Evolutionary conservation across 2,113 vertebrate genomes (phyloP).

Genomic region (Anarrhichthys ocellatus): DNA sequence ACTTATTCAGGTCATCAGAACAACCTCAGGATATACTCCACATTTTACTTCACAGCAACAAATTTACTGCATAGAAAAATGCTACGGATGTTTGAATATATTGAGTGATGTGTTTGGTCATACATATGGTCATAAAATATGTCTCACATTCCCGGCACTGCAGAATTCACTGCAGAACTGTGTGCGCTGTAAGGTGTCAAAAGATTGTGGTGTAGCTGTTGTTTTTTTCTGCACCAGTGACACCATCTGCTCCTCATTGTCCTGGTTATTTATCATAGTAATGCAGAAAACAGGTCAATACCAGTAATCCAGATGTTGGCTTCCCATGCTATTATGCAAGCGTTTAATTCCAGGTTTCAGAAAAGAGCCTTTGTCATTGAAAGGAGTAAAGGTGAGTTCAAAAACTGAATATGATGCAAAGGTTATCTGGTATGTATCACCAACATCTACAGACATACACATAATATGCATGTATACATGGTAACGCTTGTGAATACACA

Average conservation of each 20-base stretch:
- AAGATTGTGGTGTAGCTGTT: slow-evolving; percentile 30
- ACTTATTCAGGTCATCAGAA: slow-evolving; percentile 34
- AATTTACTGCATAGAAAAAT: neutral
- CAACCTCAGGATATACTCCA: slow-evolving; percentile 16
- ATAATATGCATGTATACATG: neutral
- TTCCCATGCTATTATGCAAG: slow-evolving; percentile 70
- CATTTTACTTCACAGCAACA: slow-evolving; percentile 3
- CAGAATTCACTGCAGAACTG: slow-evolving; percentile 20
- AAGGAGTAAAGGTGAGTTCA: neutral
- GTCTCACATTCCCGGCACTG: slow-evolving; percentile 6
- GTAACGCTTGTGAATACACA: neutral
- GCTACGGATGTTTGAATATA: neutral
- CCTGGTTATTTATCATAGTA: slow-evolving; percentile 51
- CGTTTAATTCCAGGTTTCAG: slow-evolving; percentile 47
- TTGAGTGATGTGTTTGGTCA: slow-evolving; percentile 12
- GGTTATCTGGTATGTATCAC: neutral
- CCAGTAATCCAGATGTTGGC: slow-evolving; percentile 68
- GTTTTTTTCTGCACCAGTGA: slow-evolving; percentile 53
- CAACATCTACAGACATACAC: slow-evolving; percentile 4
- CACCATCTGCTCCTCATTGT: slow-evolving; percentile 58
- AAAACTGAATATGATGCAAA: slow-evolving; percentile 1
- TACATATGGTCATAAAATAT: neutral
- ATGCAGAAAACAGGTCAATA: slow-evolving; percentile 41
- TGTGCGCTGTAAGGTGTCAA: slow-evolving; percentile 19
- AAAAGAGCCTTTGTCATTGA: neutral